Conservation (phyloP, 35 echinoderm and acorn worm species). For the Ptychodera flava region DNA sequence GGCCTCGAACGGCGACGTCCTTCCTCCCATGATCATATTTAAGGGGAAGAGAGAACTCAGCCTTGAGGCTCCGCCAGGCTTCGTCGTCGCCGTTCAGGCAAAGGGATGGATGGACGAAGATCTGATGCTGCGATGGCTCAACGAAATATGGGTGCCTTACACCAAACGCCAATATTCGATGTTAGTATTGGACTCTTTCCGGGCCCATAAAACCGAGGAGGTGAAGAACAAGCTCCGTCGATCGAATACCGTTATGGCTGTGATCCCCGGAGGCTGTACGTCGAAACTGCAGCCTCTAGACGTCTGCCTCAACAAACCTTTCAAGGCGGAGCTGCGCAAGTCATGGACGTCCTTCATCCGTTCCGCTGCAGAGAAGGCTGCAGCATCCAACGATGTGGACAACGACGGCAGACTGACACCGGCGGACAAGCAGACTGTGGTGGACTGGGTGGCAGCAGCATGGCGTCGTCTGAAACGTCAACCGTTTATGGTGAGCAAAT, state of each 20-base stretch:
- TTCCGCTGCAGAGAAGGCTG: background rate
- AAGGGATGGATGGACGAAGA: constrained; percentile 4
- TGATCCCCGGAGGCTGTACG: constrained; percentile 37
- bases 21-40: constrained; percentile 21
- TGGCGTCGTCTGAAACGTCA: too few relatives aligned
- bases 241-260: constrained; percentile 13
- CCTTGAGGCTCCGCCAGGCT: background rate
- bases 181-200: constrained; percentile 36
- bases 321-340: background rate
- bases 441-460: background rate
- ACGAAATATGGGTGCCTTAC: background rate
- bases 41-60: background rate
- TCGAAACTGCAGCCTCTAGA: constrained; percentile 22
- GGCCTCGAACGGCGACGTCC: constrained; percentile 5
- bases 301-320: constrained; percentile 29
- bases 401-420: background rate
- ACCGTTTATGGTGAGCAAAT: too few relatives aligned
- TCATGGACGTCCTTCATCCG: background rate
- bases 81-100: background rate
- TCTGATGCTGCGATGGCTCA: background rate
- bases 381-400: too few relatives aligned
- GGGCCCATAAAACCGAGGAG: constrained; percentile 12
- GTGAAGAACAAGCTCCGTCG: background rate
- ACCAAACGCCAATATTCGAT: background rate
- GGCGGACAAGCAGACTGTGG: background rate